phyloP scores from a whole-genome alignment of 37 sponge, comb jelly and placozoan genomes.

The Agelas oroides region DNA sequence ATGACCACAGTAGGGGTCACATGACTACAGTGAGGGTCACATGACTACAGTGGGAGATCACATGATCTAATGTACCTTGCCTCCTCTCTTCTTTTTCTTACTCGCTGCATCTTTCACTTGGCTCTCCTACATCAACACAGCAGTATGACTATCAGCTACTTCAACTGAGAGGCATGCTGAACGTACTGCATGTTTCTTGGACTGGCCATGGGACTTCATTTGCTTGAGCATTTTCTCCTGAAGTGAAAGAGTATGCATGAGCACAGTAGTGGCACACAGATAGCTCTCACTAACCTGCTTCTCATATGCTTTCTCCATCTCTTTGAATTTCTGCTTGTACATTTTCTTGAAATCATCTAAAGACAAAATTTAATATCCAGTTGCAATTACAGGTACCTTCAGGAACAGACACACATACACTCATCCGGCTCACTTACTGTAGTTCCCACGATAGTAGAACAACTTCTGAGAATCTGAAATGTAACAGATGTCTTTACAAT shows the following conservation, averaged over 20 bases:
- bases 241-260: background rate
- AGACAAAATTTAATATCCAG: background rate
- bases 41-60: too few species aligned
- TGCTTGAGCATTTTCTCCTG: slow-evolving; percentile 71
- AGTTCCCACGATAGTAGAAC: slow-evolving; percentile 97
- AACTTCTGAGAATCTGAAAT: slow-evolving; percentile 88
- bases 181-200: slow-evolving; percentile 83
- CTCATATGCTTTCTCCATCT: slow-evolving; percentile 90
- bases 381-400: too few species aligned
- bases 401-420: too few species aligned
- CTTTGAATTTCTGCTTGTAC: slow-evolving; percentile 90
- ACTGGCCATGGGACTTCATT: slow-evolving; percentile 81
- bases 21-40: too few species aligned
- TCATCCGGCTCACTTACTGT: slow-evolving; percentile 85
- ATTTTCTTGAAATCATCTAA: slow-evolving; percentile 97
- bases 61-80: background rate
- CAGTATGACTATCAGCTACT: too few species aligned
- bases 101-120: slow-evolving; percentile 48
- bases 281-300: slow-evolving; percentile 58
- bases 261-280: background rate
- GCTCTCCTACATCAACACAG: slow-evolving; percentile 41
- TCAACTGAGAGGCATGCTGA: too few species aligned
- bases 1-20: too few species aligned
- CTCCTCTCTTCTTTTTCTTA: slow-evolving; percentile 48
- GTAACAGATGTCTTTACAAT: slow-evolving; percentile 16